Evolutionary conservation across 2,797 vertebrate genomes (phyloP).

Genomic region (Sylvia borin): DNA sequence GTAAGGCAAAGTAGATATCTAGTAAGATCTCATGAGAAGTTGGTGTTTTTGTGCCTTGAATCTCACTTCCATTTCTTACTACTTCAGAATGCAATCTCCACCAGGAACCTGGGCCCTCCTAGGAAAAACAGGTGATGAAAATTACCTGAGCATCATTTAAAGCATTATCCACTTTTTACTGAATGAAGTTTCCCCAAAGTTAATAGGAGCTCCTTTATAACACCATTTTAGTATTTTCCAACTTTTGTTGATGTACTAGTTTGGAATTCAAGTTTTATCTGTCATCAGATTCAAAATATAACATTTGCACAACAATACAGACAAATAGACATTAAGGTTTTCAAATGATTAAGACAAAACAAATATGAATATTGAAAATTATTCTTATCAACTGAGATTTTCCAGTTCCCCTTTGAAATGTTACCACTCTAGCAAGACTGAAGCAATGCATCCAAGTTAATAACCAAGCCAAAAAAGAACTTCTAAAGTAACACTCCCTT

Average conservation of each 20-base stretch:
- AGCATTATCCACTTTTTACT: not conserved
- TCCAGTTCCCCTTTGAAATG: not conserved
- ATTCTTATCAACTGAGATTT: not conserved
- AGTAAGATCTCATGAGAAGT: constrained; percentile 68
- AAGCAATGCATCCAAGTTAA: not conserved
- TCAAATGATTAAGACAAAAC: not conserved
- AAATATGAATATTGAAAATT: not conserved
- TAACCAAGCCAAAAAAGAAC: not conserved
- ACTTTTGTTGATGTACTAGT: not conserved
- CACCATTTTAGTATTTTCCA: not conserved
- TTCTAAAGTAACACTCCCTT: not conserved
- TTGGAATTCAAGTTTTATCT: not conserved
- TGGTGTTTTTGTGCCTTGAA: constrained; percentile 63
- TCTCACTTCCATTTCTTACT: constrained; percentile 56
- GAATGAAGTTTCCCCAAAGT: not conserved
- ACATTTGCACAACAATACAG: not conserved
- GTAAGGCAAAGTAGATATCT: constrained; percentile 67
- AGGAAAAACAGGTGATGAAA: not conserved
- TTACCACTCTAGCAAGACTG: not conserved
- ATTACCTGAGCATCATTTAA: not conserved
- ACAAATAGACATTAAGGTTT: not conserved
- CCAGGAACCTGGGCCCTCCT: constrained; percentile 74
- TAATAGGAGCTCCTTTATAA: not conserved
- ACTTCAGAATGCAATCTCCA: constrained; percentile 69
- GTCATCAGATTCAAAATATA: not conserved